These are phyloP conservation scores for Acrocera orbiculus DNA, from an alignment of 2,888 invertebrate genomes.

Conservation along the genomic window DNA sequence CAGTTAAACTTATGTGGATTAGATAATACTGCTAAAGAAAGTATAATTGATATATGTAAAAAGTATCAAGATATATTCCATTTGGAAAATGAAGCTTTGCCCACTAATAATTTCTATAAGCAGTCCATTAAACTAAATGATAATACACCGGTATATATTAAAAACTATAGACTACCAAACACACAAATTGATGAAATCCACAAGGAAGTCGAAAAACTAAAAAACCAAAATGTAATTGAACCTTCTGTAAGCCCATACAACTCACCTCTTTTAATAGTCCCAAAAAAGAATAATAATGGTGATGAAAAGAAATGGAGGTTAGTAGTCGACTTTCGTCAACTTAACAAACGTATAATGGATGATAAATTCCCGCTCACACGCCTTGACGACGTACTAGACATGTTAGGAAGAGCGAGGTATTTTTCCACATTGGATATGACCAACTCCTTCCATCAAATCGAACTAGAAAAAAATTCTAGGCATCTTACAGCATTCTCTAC, in stretches of 20 bases:
- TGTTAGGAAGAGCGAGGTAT: conserved; percentile 3
- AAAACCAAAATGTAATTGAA: conserved; percentile 16
- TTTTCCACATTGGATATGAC: conserved; percentile 1
- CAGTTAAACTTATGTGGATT: background rate
- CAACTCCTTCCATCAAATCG: conserved; percentile 6
- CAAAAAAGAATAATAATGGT: conserved; percentile 4
- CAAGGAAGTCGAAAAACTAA: conserved; percentile 16
- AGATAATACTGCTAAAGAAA: background rate
- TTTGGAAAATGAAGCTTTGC: background rate
- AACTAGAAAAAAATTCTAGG: conserved; percentile 7
- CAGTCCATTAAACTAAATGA: background rate
- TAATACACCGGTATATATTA: background rate
- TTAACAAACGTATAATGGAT: conserved; percentile 6
- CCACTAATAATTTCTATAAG: conserved; percentile 1
- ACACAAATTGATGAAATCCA: conserved; percentile 6
- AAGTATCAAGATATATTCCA: background rate
- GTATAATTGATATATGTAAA: background rate
- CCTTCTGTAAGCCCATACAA: conserved; percentile 14
- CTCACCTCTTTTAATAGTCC: conserved; percentile 14
- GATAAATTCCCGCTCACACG: conserved; percentile 8
- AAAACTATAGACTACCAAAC: conserved; percentile 5
- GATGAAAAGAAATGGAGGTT: background rate
- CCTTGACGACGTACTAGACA: conserved; percentile 6
- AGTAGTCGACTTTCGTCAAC: background rate
- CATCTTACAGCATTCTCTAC: conserved; percentile 11